A percentile compares a stretch with the other conserved stretches of the same genome.
Conservation (phyloP, 2,113 vertebrate species). For the Scalopus aquaticus region DNA sequence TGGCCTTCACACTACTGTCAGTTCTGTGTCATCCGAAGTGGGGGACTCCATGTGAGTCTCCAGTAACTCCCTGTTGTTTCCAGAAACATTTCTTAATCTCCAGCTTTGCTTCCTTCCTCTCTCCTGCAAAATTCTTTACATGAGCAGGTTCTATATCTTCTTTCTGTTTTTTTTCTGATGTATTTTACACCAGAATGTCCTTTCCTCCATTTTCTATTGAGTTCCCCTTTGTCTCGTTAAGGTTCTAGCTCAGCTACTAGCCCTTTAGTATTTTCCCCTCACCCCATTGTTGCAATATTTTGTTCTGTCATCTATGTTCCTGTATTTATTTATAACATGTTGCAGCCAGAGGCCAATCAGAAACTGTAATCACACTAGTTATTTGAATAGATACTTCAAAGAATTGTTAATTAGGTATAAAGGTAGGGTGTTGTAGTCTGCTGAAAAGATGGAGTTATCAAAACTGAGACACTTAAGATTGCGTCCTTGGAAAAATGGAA, state of each 20-base stretch:
- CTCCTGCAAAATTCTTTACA: background rate
- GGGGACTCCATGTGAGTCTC: background rate
- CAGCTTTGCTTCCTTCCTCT: background rate
- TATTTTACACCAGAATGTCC: background rate
- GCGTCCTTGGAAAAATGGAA: background rate
- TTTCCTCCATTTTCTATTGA: background rate
- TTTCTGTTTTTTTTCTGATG: background rate
- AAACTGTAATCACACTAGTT: background rate
- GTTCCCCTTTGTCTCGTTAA: background rate
- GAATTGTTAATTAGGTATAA: background rate
- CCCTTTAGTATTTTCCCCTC: background rate
- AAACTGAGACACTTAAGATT: background rate
- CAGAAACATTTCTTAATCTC: background rate
- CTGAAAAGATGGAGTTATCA: background rate
- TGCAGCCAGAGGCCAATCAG: background rate
- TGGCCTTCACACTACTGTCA: background rate
- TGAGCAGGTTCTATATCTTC: background rate
- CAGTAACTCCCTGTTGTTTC: rapidly evolving
- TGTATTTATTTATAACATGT: background rate
- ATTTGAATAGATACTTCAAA: background rate
- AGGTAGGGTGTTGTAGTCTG: background rate
- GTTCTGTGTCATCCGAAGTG: no score
- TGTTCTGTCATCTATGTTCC: background rate
- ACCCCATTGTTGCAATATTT: background rate
- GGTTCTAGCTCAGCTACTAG: background rate